Evolutionary conservation across 1,140 invertebrate genomes (phyloP).

Genomic region (Drosophila tsacasi): DNA sequence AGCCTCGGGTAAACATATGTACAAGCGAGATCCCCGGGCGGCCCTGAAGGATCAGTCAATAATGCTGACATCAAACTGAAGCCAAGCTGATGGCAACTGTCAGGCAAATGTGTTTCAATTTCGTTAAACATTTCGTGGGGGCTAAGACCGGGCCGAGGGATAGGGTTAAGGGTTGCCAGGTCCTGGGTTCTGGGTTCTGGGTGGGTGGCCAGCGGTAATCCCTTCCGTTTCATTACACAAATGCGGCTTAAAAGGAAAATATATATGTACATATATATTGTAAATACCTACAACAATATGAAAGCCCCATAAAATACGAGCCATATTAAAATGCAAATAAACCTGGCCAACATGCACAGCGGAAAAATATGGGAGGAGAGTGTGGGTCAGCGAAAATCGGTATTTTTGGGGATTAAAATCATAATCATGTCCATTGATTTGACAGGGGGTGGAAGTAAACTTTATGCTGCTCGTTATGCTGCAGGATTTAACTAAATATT

Average conservation of each 20-base stretch:
- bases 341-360: constrained; percentile 8
- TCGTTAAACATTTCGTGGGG: constrained; percentile 49
- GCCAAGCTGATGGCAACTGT: constrained; percentile 73
- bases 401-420: constrained; percentile 7
- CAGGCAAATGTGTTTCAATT: constrained; percentile 72
- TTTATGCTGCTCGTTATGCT: background rate
- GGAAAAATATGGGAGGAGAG: background rate
- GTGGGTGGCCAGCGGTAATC: constrained; percentile 56
- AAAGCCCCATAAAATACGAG: constrained; percentile 50
- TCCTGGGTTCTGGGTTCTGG: background rate
- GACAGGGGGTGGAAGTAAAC: background rate
- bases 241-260: constrained; percentile 68
- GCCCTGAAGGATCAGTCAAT: constrained; percentile 75
- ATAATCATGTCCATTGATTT: background rate
- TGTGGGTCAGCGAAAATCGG: background rate
- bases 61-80: constrained; percentile 75
- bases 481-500: background rate
- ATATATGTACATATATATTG: constrained; percentile 48
- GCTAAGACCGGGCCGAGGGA: constrained; percentile 8
- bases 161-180: constrained; percentile 33
- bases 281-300: constrained; percentile 51
- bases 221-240: constrained; percentile 77
- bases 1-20: constrained; percentile 65
- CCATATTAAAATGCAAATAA: constrained; percentile 67
- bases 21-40: constrained; percentile 24